Conservation (phyloP, 2,797 vertebrate species). For the Delichon dasypus region DNA sequence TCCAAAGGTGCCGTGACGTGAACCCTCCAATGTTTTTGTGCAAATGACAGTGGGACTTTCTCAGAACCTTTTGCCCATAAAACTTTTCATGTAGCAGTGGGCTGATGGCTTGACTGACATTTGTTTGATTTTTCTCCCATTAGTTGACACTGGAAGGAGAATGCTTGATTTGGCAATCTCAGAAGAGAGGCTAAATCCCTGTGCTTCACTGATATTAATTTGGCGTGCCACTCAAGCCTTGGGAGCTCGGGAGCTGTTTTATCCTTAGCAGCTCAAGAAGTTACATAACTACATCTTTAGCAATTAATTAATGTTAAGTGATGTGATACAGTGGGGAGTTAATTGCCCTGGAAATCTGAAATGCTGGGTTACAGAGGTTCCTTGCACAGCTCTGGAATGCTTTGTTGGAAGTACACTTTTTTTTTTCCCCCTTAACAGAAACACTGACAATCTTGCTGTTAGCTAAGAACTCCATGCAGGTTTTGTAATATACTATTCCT, state of each 20-base stretch:
- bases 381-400: background rate
- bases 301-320: conserved; percentile 64
- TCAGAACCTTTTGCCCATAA: background rate
- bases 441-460: background rate
- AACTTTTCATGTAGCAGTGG: background rate
- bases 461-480: background rate
- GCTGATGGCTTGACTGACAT: background rate
- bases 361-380: conserved; percentile 11
- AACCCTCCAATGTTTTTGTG: background rate
- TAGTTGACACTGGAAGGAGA: background rate
- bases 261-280: conserved; percentile 40
- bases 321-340: conserved; percentile 56
- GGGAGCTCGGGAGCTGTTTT: conserved; percentile 14
- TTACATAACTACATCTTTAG: conserved; percentile 58
- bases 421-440: background rate
- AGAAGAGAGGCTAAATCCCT: conserved; percentile 32
- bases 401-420: background rate
- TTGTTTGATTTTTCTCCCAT: background rate
- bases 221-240: background rate
- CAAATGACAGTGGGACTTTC: background rate
- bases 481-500: background rate
- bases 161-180: conserved; percentile 27
- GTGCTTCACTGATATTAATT: conserved; percentile 28
- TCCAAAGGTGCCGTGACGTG: background rate
- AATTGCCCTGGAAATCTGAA: conserved; percentile 55